These are phyloP conservation scores for Vollenhovia emeryi DNA, from an alignment of 1,140 invertebrate species.

Conservation along the genomic window DNA sequence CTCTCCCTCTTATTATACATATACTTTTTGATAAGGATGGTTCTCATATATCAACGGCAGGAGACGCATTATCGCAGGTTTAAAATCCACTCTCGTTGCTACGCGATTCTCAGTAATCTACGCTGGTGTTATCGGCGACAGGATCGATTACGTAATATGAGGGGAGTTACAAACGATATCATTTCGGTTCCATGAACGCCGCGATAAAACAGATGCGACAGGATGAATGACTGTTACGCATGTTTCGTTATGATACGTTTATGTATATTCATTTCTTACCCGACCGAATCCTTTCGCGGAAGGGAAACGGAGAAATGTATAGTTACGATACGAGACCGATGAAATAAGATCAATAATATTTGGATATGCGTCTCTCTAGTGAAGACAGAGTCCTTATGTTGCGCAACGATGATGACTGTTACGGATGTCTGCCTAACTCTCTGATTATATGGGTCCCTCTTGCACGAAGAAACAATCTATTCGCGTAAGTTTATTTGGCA, in stretches of 20 bases:
- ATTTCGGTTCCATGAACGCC: constrained; percentile 8
- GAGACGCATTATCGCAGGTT: not conserved
- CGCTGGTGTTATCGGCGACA: not conserved
- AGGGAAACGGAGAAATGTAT: not conserved
- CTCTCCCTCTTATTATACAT: not conserved
- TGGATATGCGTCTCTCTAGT: not conserved
- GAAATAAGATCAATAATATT: constrained; percentile 49
- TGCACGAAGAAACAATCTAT: constrained; percentile 12
- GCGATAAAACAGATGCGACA: constrained; percentile 26
- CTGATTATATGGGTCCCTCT: constrained; percentile 11
- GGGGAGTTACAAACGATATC: not conserved
- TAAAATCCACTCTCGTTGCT: not conserved
- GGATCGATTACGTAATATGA: constrained; percentile 35
- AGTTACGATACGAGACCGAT: not conserved
- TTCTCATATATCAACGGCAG: constrained; percentile 2
- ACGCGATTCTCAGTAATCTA: constrained; percentile 30
- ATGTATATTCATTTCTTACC: constrained; percentile 9
- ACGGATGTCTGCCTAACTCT: not conserved
- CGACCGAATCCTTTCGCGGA: constrained; percentile 34
- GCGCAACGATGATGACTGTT: constrained; percentile 4
- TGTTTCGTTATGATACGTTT: constrained; percentile 30
- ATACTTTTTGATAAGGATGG: not conserved
- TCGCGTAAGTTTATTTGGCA: not conserved
- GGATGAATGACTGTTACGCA: not conserved
- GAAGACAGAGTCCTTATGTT: constrained; percentile 1